A percentile compares a stretch with the other conserved stretches of the same genome.
Conservation (phyloP, 2,888 invertebrate genomes). For the Hydriomena furcata region DNA sequence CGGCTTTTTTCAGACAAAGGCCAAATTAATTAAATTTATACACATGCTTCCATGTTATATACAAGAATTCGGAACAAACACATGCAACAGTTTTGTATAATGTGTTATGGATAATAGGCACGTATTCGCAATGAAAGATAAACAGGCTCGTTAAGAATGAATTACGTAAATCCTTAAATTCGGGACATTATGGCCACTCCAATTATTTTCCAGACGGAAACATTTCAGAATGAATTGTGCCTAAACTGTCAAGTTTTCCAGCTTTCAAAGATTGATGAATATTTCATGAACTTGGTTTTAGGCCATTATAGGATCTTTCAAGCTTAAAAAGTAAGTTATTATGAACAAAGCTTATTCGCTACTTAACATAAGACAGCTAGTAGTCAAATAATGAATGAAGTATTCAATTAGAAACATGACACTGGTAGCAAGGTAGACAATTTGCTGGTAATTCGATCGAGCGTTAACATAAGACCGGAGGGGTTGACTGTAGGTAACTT, state of each 20-base stretch:
- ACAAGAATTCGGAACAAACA: conserved; percentile 21
- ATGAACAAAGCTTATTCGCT: not conserved
- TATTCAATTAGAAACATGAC: conserved; percentile 23
- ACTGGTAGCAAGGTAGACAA: conserved; percentile 21
- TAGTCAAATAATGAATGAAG: conserved; percentile 16
- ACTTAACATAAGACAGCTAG: not conserved
- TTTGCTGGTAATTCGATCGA: conserved; percentile 34
- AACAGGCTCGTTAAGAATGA: conserved; percentile 45
- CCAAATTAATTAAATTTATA: conserved; percentile 21
- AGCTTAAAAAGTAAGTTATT: not conserved
- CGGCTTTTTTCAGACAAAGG: not conserved
- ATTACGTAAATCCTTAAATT: conserved; percentile 51
- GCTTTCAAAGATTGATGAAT: conserved; percentile 4
- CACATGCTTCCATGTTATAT: conserved; percentile 14
- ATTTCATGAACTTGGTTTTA: conserved; percentile 11
- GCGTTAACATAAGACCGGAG: conserved; percentile 21
- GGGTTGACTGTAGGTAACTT: conserved; percentile 26
- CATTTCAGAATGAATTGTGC: conserved; percentile 47
- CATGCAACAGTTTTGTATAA: conserved; percentile 20
- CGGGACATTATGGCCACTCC: conserved; percentile 54
- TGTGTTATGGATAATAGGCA: conserved; percentile 20
- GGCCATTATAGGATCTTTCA: not conserved
- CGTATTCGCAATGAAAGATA: conserved; percentile 37
- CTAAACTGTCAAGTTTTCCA: conserved; percentile 40
- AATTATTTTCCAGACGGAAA: conserved; percentile 63